phyloP scores from a whole-genome alignment of 30 jellyfish, hydroid and myxozoan species.

The Turritopsis dohrnii region DNA sequence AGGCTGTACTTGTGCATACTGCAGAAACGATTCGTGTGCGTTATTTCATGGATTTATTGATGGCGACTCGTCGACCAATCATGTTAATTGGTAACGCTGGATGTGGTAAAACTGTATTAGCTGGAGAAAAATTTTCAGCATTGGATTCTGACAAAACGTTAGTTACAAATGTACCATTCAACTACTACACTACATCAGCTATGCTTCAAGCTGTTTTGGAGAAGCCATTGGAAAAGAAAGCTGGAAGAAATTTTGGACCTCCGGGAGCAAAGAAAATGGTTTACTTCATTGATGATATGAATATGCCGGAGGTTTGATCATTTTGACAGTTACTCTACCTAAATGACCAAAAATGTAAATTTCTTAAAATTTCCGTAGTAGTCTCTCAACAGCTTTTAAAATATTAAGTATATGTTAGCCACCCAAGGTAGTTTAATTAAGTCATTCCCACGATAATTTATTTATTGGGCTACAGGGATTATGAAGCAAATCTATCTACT shows the following conservation, averaged over 20 bases:
- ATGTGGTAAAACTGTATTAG: constrained; percentile 96
- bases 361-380: too few species aligned
- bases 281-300: constrained; percentile 96
- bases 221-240: constrained; percentile 96
- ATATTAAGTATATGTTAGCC: too few species aligned
- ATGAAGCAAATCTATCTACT: too few species aligned
- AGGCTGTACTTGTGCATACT: constrained; percentile 98
- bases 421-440: too few species aligned
- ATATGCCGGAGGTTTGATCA: constrained; percentile 90
- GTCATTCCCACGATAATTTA: too few species aligned
- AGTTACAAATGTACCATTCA: constrained; percentile 96
- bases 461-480: too few species aligned
- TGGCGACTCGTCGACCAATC: constrained; percentile 87
- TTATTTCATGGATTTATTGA: constrained; percentile 77
- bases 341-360: too few species aligned
- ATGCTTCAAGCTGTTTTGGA: constrained; percentile 92
- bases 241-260: constrained; percentile 99
- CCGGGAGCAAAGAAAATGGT: constrained; percentile 92
- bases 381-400: too few species aligned
- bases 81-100: constrained; percentile 99
- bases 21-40: constrained; percentile 94
- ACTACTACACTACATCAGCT: constrained; percentile 94
- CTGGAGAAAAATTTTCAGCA: constrained; percentile 92
- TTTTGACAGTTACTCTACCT: not conserved
- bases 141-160: constrained; percentile 89